Conservation (phyloP, 2,113 vertebrate species). For the Sylvilagus bachmani region DNA sequence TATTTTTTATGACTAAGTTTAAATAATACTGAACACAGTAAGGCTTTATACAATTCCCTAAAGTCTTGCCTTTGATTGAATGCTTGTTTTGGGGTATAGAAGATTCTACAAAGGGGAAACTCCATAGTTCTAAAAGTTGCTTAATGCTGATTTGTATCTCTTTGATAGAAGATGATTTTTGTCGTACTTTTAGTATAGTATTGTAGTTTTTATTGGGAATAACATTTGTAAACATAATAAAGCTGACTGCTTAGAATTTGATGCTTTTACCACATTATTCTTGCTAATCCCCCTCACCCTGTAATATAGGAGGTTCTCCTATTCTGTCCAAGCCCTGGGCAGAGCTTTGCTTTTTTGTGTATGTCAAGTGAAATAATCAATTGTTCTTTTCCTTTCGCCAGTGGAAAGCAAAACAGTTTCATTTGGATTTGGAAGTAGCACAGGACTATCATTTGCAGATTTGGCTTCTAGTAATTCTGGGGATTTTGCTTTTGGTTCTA, state of each 20-base stretch:
- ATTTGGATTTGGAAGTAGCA: constrained; percentile 88
- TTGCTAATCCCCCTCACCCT: not conserved
- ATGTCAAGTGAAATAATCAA: constrained; percentile 59
- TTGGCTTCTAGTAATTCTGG: constrained; percentile 92
- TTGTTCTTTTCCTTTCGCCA: constrained; percentile 64
- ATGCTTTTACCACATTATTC: not conserved
- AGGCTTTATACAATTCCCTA: constrained; percentile 17
- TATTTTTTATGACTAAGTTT: not conserved
- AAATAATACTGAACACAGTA: not conserved
- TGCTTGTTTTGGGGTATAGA: constrained; percentile 27
- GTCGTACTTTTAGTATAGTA: not conserved
- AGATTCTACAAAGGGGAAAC: constrained; percentile 4
- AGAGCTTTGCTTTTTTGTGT: constrained; percentile 34
- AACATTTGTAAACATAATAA: not conserved
- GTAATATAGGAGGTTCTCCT: not conserved
- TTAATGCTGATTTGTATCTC: not conserved
- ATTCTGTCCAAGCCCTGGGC: not conserved
- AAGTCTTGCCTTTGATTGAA: not conserved
- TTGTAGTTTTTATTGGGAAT: not conserved
- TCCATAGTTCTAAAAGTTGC: not conserved
- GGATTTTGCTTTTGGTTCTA: constrained; percentile 93
- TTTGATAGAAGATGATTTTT: constrained; percentile 10
- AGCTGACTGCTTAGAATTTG: constrained; percentile 16
- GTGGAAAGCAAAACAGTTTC: constrained; percentile 80
- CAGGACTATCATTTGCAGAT: constrained; percentile 94